Base-by-base conservation (phyloP, 2,888 invertebrate species). In the Apantesis nais region DNA sequence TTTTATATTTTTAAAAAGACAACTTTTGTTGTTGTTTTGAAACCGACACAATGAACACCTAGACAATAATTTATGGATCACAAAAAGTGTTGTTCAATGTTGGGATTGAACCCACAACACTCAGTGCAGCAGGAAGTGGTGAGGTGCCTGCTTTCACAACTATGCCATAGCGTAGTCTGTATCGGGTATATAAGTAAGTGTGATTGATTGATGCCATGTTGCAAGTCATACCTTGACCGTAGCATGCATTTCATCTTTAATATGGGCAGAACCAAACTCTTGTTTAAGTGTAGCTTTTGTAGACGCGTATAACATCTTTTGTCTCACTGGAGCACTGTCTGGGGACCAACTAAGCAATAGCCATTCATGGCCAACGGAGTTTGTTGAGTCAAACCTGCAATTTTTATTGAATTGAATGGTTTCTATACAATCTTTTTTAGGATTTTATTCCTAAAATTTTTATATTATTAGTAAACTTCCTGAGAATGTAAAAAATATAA, bases 221-320 rank as follows among this genome's bases (percentile, higher is more conserved):
- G 25, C 37, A 37, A 66, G 16, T 19, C 16, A 58, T 94, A 97
- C 97, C 91, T 95, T 91, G 41, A 95, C 93, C 22, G 99, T 99
- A 39, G 98, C 99, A 94, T 99, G 99, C 83, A 99, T 93, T 93
- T 99, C 99, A 89, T 99, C 98, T 84, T 98, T 98, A 73, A 99
- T 99, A 84, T 98, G 98, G 0, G 98, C 97, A 9, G 98, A 97
- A 0, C 99, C 99, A 92, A 99, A 99, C 90, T 99, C 99, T 85
- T 97, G 97, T 90, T 99, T 99, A 41, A 99, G 95, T 0, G 99
- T 99, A 0, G 99, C 98, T 92, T 99, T 98, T 0, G 99, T 99
- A 0, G 99, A 99, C 0, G 99, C 99, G 86, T 99, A 99, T 68
- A 99, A 94, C 99, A 99, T 99, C 93, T 99, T 99, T 86, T 99